These are phyloP conservation scores for Lamellibrachia luymesi DNA, from an alignment of 1,140 invertebrate species.

Conservation along the genomic window DNA sequence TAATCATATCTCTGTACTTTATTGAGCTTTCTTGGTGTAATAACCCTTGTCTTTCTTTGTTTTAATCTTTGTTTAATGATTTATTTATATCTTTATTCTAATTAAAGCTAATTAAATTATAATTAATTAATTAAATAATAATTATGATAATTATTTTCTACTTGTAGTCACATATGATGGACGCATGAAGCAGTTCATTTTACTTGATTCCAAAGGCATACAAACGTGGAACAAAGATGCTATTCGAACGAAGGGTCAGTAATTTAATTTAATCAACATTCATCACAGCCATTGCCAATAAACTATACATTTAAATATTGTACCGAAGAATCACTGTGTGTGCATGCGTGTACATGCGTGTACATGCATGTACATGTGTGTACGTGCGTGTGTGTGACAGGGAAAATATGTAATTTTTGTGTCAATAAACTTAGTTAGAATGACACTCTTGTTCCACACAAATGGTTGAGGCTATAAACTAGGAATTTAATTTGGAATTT, in stretches of 20 bases:
- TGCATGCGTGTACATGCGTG: too few species aligned
- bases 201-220: slow-evolving; percentile 51
- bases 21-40: too few species aligned
- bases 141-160: slow-evolving; percentile 10
- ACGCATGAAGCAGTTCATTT: slow-evolving; percentile 49
- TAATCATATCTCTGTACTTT: background rate
- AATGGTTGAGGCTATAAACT: background rate
- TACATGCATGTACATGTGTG: too few species aligned
- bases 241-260: slow-evolving; percentile 37
- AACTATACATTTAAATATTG: background rate
- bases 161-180: slow-evolving; percentile 49
- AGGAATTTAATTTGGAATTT: too few species aligned
- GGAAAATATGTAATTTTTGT: background rate
- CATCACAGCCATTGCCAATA: background rate
- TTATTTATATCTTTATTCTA: too few species aligned
- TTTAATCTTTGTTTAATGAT: background rate
- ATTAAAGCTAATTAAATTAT: too few species aligned
- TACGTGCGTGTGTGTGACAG: background rate
- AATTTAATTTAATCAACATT: background rate
- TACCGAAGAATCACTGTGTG: background rate
- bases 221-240: slow-evolving; percentile 49
- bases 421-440: background rate
- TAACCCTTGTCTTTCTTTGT: background rate
- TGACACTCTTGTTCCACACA: background rate
- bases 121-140: too few species aligned